Conservation (phyloP, 35 echinoderm and acorn worm species). For the Chiridota heheva region DNA sequence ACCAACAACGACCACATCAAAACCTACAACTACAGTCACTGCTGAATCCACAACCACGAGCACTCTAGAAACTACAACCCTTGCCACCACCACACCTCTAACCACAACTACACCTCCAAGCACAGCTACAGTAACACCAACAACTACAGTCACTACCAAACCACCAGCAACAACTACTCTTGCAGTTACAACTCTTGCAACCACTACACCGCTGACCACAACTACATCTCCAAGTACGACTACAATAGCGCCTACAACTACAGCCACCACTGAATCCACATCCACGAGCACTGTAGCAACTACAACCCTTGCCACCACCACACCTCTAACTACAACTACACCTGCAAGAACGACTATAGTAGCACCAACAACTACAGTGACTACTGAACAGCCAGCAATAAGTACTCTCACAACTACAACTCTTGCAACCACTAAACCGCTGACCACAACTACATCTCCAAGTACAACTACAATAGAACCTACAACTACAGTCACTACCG, state of each 20-base stretch:
- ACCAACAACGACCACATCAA: not conserved
- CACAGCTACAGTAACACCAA: not conserved
- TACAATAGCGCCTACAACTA: not conserved
- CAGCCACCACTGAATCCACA: not conserved
- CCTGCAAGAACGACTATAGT: not conserved
- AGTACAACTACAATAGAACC: not conserved
- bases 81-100: not conserved
- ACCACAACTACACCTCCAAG: not conserved
- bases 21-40: not conserved
- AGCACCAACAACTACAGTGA: not conserved
- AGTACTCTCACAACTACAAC: too few relatives aligned
- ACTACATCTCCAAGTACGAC: constrained; percentile 6
- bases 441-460: not conserved
- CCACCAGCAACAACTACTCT: not conserved
- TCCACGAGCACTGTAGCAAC: not conserved
- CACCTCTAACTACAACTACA: not conserved
- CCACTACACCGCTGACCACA: constrained; percentile 2
- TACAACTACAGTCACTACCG: not conserved
- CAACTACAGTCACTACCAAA: not conserved
- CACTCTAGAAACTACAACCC: not conserved
- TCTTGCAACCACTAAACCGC: not conserved
- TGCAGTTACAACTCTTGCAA: not conserved
- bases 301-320: not conserved
- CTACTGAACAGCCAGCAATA: too few relatives aligned
- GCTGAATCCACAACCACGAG: not conserved